Conservation (phyloP, 2,113 vertebrate genomes). For the Cololabis saira region DNA sequence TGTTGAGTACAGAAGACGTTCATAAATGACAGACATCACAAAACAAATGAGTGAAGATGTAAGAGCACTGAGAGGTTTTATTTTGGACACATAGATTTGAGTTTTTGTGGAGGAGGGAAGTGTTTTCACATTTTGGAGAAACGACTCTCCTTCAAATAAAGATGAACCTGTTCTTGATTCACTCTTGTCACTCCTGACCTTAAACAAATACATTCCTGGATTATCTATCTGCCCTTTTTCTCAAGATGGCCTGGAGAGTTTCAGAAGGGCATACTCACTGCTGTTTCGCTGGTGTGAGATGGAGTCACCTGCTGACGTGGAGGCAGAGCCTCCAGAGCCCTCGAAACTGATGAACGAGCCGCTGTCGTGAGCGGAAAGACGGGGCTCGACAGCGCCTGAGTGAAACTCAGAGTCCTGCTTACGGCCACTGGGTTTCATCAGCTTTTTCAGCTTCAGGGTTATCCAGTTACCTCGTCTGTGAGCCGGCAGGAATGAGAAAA, state of each 20-base stretch:
- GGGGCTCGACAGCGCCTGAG: slow-evolving; percentile 83
- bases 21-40: neutral
- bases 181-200: slow-evolving; percentile 6
- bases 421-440: slow-evolving; percentile 94
- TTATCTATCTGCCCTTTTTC: slow-evolving; percentile 6
- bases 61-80: neutral
- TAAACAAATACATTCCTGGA: slow-evolving; percentile 1
- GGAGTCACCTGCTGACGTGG: slow-evolving; percentile 40
- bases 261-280: slow-evolving; percentile 66
- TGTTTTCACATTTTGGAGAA: neutral
- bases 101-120: neutral
- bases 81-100: slow-evolving; percentile 11
- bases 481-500: slow-evolving; percentile 8
- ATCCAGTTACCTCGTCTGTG: slow-evolving; percentile 97
- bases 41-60: neutral
- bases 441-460: slow-evolving; percentile 94
- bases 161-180: neutral
- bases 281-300: slow-evolving; percentile 51
- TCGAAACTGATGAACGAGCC: slow-evolving; percentile 65
- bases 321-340: slow-evolving; percentile 66
- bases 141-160: neutral
- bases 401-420: slow-evolving; percentile 83
- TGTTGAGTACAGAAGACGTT: no score
- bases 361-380: slow-evolving; percentile 69
- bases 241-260: slow-evolving; percentile 11